Conservation (phyloP, 2,888 invertebrate species). For the Agapostemon virescens region DNA sequence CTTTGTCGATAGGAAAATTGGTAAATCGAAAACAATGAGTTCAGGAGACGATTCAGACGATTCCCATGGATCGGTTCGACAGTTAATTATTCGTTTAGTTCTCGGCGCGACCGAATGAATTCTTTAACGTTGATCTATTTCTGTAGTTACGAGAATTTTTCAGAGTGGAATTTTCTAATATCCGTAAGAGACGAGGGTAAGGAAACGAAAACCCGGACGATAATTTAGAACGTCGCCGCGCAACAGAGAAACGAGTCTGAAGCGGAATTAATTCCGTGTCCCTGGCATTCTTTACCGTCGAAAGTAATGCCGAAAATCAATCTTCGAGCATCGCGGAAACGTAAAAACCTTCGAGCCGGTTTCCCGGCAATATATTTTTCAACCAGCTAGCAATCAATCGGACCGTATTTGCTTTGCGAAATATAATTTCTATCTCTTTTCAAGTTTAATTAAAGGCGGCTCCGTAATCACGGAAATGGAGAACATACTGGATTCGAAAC, state of each 20-base stretch:
- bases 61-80: neutral
- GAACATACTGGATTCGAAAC: no score
- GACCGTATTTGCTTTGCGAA: conserved; percentile 15
- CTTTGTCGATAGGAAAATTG: neutral
- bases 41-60: neutral
- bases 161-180: conserved; percentile 33
- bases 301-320: conserved; percentile 45
- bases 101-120: neutral
- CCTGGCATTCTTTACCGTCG: conserved; percentile 44
- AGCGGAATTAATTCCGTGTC: conserved; percentile 44
- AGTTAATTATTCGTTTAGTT: neutral
- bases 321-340: conserved; percentile 25
- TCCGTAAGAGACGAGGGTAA: neutral
- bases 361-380: conserved; percentile 32
- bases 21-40: neutral
- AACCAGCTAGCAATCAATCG: neutral
- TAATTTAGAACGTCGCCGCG: conserved; percentile 17
- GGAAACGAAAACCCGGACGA: conserved; percentile 1
- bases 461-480: neutral
- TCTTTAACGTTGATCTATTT: neutral
- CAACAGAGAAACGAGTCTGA: conserved; percentile 20
- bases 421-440: conserved; percentile 12
- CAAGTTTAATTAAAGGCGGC: conserved; percentile 17
- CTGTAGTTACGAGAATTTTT: neutral
- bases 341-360: neutral